Base-by-base conservation (phyloP, 2,113 vertebrate species). In the Malurus elegans region DNA sequence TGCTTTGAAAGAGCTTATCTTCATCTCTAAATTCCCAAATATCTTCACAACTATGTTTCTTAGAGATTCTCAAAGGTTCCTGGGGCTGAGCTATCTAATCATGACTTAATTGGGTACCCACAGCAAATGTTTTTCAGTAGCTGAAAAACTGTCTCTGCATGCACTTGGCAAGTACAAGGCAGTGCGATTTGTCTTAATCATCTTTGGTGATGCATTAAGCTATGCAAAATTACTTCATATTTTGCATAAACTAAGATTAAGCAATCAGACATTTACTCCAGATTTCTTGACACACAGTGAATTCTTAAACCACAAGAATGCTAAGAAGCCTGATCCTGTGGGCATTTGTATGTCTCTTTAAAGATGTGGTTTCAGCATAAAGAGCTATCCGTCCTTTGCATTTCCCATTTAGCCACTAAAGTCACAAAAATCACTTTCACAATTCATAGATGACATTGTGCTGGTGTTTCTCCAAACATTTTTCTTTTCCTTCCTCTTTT, bases 171-270 rank as follows among this genome's bases (percentile, higher is more conserved):
- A 90, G 45, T 57, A 53, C 38, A 20, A 91, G 57, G 72, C 60
- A 79, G 40, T 32, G 23, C 0, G 24, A 96, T 92, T 92, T 92
- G 57, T 96, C 90, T 93, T 87, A 94, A 93, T 94, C 70, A 92
- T 92, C 85, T 72, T 81, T 93, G 74, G 66, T 90, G 93, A 95
- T 95, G 70, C 62, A 90, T 90, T 95, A 94, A 95, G 54, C 78
- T 90, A 91, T 75, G 58, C 32, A 85, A 95, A 96, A 94, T 95
- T 90, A 79, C 57, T 85, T 87, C 40, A 69, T 75, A 96, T 92
- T 95, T 95, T 95, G 71, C 90, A 94, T 96, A 93, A 94, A 93
- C 91, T 92, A 88, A 94, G 85, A 94, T 93, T 72, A 96, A 96
- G 81, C 62, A 93, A 79, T 94, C 78, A 94, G 80, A 67, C 44